Evolutionary conservation across 2,888 invertebrate genomes (phyloP).

Genomic region (Tetragnatha montana): DNA sequence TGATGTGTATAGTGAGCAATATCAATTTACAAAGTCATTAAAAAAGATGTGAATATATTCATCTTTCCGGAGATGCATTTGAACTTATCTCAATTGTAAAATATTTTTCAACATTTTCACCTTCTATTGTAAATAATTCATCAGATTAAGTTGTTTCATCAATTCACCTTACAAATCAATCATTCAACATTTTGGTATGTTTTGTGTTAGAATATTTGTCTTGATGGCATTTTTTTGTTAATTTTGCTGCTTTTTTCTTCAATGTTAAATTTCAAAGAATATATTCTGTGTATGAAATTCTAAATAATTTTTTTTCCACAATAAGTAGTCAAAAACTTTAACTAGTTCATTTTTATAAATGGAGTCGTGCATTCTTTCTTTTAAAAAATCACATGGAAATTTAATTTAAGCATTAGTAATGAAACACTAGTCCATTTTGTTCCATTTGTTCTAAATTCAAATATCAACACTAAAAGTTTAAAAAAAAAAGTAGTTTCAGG

Average conservation of each 20-base stretch:
- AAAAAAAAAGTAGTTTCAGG: too few relatives aligned
- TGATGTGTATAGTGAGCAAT: conserved; percentile 1
- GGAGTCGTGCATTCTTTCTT: too few relatives aligned
- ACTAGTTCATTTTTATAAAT: too few relatives aligned
- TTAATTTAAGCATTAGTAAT: too few relatives aligned
- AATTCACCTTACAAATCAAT: neutral
- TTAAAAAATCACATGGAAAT: too few relatives aligned
- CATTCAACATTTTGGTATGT: neutral
- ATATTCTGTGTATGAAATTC: neutral
- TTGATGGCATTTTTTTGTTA: neutral
- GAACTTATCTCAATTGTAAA: conserved; percentile 1
- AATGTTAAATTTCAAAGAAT: neutral
- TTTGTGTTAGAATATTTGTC: neutral
- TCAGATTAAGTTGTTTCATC: neutral
- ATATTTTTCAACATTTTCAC: neutral
- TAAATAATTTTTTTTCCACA: neutral
- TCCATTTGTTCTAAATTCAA: too few relatives aligned
- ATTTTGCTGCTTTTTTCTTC: neutral
- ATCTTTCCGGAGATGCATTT: neutral
- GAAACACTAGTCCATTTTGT: too few relatives aligned
- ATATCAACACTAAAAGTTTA: too few relatives aligned
- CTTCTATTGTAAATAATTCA: neutral
- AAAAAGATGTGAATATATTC: conserved; percentile 3
- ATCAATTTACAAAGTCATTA: neutral
- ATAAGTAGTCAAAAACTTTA: too few relatives aligned